A percentile compares a stretch with the other conserved stretches of the same genome.
Evolutionary conservation across 1,140 invertebrate species (phyloP).

Genomic region (Hycleus cichorii): DNA sequence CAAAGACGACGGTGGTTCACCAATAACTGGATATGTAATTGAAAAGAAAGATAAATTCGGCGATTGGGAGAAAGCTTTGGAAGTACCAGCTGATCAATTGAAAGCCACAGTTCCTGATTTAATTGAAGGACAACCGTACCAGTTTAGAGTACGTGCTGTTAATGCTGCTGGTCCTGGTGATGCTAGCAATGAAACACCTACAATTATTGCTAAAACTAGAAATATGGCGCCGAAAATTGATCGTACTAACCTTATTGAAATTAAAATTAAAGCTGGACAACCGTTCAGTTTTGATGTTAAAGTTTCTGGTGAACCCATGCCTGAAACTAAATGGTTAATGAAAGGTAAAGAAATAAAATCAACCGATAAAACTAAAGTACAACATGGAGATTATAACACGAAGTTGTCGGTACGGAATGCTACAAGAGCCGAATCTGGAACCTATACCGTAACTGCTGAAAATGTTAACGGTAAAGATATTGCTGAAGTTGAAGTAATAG

Average conservation of each 20-base stretch:
- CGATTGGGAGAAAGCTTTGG: constrained; percentile 86
- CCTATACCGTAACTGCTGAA: constrained; percentile 85
- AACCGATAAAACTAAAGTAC: constrained; percentile 64
- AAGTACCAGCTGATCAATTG: constrained; percentile 71
- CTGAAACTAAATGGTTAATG: constrained; percentile 81
- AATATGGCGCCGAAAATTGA: constrained; percentile 83
- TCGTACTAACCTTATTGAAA: constrained; percentile 73
- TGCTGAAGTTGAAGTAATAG: constrained; percentile 85
- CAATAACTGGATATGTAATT: constrained; percentile 77
- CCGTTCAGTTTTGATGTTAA: constrained; percentile 75
- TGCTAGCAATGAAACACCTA: constrained; percentile 78
- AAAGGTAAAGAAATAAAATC: constrained; percentile 65
- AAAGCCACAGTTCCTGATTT: constrained; percentile 82
- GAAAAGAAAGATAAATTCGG: constrained; percentile 94
- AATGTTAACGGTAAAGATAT: constrained; percentile 90
- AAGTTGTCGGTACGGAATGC: constrained; percentile 80
- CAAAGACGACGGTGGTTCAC: constrained; percentile 73
- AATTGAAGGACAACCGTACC: constrained; percentile 83
- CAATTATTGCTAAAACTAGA: constrained; percentile 83
- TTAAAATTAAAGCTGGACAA: constrained; percentile 84
- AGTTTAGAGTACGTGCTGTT: constrained; percentile 84
- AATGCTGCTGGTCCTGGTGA: constrained; percentile 92
- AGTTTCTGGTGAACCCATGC: constrained; percentile 82
- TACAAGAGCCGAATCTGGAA: constrained; percentile 80
- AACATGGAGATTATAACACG: constrained; percentile 83